Conservation (phyloP, 2,797 vertebrate genomes). For the Scolopax bukidnonensis region DNA sequence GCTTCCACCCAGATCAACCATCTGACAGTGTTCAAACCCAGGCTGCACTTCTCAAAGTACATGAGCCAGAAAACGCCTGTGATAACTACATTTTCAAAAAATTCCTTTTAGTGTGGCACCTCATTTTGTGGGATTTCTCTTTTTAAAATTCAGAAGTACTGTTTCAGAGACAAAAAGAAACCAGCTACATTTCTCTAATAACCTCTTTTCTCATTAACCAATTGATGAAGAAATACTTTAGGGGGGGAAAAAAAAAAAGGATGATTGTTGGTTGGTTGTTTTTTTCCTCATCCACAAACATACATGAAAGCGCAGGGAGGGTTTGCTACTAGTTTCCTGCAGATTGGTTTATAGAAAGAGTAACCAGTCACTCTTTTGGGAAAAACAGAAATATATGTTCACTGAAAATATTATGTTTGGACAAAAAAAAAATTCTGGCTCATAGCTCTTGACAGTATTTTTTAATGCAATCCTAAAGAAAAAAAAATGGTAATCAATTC, state of each 20-base stretch:
- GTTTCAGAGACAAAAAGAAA: background rate
- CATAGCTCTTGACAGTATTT: background rate
- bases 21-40: slow-evolving; percentile 47
- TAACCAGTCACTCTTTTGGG: background rate
- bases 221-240: background rate
- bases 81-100: background rate
- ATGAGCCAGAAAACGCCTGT: slow-evolving; percentile 44
- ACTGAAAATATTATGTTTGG: background rate
- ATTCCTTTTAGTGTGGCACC: background rate
- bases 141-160: background rate
- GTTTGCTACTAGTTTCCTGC: background rate
- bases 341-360: background rate
- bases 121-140: background rate
- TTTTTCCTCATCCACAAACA: background rate
- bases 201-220: background rate
- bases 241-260: background rate
- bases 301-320: background rate
- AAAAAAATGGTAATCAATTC: background rate
- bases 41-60: slow-evolving; percentile 40
- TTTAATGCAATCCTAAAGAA: background rate
- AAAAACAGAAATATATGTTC: background rate
- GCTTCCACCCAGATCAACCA: slow-evolving; percentile 69
- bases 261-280: background rate
- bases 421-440: background rate
- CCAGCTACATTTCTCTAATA: background rate